Percentiles rank a stretch among this genome's conserved stretches.
Evolutionary conservation across 2,888 invertebrate genomes (phyloP).

Genomic region (Chymomyza procnemis): DNA sequence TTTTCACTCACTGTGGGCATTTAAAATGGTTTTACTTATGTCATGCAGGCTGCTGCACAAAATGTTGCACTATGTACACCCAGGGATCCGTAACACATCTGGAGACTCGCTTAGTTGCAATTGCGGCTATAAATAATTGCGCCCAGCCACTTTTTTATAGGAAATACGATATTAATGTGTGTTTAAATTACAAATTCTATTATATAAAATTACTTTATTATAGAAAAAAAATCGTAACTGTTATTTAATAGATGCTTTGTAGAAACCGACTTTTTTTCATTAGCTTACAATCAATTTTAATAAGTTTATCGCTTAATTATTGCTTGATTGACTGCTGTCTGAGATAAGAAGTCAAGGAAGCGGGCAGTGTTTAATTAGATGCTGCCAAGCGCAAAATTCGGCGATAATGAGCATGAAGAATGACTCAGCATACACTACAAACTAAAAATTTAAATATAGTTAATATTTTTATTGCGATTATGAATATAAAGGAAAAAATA

Average conservation of each 20-base stretch:
- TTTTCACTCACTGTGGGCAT: conserved; percentile 29
- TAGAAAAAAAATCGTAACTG: not conserved
- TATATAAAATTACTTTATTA: not conserved
- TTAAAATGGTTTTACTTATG: conserved; percentile 50
- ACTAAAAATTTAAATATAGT: too few species aligned
- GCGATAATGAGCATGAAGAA: not conserved
- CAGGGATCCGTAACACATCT: not conserved
- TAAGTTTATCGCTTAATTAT: not conserved
- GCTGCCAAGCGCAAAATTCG: not conserved
- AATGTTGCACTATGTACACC: not conserved
- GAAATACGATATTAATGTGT: not conserved
- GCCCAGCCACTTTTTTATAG: not conserved
- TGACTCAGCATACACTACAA: not conserved
- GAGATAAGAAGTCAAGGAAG: too few species aligned
- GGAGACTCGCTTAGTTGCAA: not conserved
- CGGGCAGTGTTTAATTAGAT: not conserved
- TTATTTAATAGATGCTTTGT: not conserved
- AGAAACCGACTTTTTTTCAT: not conserved
- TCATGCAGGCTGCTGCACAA: conserved; percentile 41
- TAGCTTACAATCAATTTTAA: not conserved
- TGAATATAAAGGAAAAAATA: too few species aligned
- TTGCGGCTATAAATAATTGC: not conserved
- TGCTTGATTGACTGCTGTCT: not conserved
- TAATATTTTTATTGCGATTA: too few species aligned
- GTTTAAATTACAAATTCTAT: not conserved